These are phyloP conservation scores for Bicyclus anynana DNA, from an alignment of 1,140 invertebrate species.

Conservation along the genomic window DNA sequence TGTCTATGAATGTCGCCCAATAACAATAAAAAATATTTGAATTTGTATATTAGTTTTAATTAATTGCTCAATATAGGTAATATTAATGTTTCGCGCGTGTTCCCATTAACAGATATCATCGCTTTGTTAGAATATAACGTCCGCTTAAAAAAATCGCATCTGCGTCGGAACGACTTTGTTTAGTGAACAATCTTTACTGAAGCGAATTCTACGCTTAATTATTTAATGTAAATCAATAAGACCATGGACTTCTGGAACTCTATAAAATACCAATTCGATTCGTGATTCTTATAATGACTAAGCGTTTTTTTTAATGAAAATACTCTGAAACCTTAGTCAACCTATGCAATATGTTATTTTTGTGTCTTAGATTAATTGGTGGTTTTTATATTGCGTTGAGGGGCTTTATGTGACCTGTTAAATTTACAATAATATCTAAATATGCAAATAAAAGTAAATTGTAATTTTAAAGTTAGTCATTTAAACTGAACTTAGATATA, in stretches of 20 bases:
- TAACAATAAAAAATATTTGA: neutral
- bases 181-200: neutral
- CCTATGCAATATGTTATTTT: too few species aligned
- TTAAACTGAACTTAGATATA: too few species aligned
- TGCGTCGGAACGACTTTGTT: neutral
- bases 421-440: too few species aligned
- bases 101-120: conserved; percentile 7
- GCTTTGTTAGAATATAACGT: neutral
- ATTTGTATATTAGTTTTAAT: neutral
- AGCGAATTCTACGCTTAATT: neutral
- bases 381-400: too few species aligned
- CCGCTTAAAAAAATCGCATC: neutral
- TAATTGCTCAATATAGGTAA: neutral
- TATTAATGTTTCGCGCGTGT: neutral
- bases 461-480: too few species aligned
- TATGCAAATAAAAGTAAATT: too few species aligned
- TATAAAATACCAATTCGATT: neutral
- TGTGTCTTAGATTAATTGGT: too few species aligned
- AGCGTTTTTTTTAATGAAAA: neutral
- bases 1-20: neutral
- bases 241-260: neutral
- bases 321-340: too few species aligned
- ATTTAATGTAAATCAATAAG: neutral
- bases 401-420: too few species aligned
- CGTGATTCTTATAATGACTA: neutral